phyloP scores from a whole-genome alignment of 1,140 invertebrate species.

The Leptinotarsa defecta region DNA sequence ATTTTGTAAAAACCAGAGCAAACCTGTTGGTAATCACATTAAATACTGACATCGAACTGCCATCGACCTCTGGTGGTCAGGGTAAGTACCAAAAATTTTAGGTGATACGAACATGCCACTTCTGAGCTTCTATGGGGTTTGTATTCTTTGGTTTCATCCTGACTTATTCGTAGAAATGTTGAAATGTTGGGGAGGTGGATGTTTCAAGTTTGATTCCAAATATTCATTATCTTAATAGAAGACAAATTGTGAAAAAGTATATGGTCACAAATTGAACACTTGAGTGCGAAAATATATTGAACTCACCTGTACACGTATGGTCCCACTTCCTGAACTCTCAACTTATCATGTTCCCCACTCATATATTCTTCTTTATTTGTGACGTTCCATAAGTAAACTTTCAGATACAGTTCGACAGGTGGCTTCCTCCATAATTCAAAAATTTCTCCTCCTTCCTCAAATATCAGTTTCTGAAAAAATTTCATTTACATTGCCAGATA shows the following conservation, averaged over 20 bases:
- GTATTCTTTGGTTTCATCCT: too few relatives aligned
- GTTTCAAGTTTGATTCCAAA: background rate
- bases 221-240: background rate
- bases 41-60: too few relatives aligned
- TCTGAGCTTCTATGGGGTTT: too few relatives aligned
- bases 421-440: conserved; percentile 86
- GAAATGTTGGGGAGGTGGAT: too few relatives aligned
- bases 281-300: background rate
- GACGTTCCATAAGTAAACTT: conserved; percentile 87
- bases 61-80: too few relatives aligned
- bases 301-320: conserved; percentile 90
- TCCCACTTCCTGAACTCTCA: conserved; percentile 79
- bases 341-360: conserved; percentile 68
- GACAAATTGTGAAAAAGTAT: too few relatives aligned
- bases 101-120: too few relatives aligned
- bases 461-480: conserved; percentile 68
- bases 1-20: too few relatives aligned
- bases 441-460: conserved; percentile 75
- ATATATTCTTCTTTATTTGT: conserved; percentile 84
- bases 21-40: too few relatives aligned
- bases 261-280: too few relatives aligned
- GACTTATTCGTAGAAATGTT: too few relatives aligned
- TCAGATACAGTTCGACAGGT: conserved; percentile 80
- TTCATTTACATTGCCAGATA: background rate
- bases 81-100: too few relatives aligned